phyloP scores from a whole-genome alignment of 2,113 vertebrate species.

The Cnemophilus loriae region DNA sequence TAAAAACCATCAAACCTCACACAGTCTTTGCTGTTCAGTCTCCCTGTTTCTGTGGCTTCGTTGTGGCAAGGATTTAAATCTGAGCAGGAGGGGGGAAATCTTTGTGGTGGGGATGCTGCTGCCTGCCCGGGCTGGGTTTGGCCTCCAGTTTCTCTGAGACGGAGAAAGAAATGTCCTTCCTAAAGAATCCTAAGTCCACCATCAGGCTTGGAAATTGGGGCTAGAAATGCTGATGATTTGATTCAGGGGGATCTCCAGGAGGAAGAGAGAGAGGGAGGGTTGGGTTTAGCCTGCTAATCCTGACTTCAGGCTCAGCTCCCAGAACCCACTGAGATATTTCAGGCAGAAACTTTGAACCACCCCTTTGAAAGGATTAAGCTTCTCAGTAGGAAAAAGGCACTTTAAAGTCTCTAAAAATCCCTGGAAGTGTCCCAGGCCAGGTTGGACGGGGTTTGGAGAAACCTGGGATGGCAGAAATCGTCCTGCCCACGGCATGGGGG shows the following conservation, averaged over 20 bases:
- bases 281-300: not conserved
- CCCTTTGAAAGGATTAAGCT: not conserved
- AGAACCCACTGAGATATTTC: not conserved
- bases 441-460: not conserved
- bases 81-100: not conserved
- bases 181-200: not conserved
- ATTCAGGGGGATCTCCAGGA: not conserved
- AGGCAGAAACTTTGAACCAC: not conserved
- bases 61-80: not conserved
- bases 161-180: not conserved
- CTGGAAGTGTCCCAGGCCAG: not conserved
- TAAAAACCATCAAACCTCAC: not conserved
- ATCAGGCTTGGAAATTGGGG: not conserved
- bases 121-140: not conserved
- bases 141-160: not conserved
- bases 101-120: not conserved
- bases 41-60: not conserved
- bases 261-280: not conserved
- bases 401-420: not conserved
- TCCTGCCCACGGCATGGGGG: not conserved
- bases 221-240: not conserved
- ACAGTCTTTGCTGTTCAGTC: conserved; percentile 14
- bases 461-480: not conserved
- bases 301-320: not conserved
- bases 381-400: not conserved